Evolutionary conservation across 1,140 invertebrate species (phyloP).

Genomic region (Zaprionus vittiger): DNA sequence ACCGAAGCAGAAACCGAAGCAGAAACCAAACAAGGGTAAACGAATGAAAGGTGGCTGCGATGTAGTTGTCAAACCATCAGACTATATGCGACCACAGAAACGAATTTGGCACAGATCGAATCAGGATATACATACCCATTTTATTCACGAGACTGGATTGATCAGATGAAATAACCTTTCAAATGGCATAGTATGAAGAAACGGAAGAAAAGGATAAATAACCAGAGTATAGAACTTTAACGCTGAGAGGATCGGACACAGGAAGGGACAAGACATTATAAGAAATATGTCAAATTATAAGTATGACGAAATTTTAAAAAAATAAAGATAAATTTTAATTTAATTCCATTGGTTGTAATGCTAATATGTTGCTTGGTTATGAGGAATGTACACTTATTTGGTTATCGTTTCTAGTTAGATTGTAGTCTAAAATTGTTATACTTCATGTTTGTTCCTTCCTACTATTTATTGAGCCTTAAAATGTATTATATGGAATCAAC

Average conservation of each 20-base stretch:
- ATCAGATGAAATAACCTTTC: neutral
- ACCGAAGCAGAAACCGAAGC: neutral
- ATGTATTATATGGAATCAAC: no score
- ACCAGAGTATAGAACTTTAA: no score
- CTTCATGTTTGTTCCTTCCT: no score
- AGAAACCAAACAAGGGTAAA: neutral
- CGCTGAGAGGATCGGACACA: neutral
- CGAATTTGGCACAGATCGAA: conserved; percentile 28
- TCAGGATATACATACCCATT: neutral
- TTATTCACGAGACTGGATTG: neutral
- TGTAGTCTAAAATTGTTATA: no score
- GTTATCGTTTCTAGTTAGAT: no score
- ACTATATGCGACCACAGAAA: neutral
- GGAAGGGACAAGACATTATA: neutral
- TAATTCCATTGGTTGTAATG: no score
- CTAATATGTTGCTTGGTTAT: no score
- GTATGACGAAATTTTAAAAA: neutral
- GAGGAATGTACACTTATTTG: no score
- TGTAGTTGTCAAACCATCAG: neutral
- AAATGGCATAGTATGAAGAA: neutral
- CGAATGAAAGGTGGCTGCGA: conserved; percentile 26
- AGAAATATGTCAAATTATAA: neutral
- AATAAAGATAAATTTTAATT: no score
- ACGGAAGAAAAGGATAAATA: neutral
- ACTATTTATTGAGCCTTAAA: no score